Evolutionary conservation across 1,140 invertebrate genomes (phyloP).

Genomic region (Drosophila sproati): DNA sequence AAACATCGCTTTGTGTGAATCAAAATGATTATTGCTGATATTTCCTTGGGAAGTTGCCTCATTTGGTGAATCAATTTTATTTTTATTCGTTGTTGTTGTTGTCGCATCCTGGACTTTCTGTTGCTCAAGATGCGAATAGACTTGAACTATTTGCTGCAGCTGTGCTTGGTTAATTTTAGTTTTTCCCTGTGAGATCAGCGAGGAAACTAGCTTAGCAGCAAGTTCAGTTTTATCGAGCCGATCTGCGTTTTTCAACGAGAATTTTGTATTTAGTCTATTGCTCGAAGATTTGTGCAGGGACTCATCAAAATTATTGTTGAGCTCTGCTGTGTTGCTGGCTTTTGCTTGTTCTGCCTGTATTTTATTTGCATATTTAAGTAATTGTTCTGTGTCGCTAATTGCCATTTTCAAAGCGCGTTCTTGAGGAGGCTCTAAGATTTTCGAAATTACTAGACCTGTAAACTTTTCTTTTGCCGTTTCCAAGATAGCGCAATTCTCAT

Average conservation of each 20-base stretch:
- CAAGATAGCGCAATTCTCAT: constrained; percentile 65
- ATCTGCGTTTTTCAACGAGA: constrained; percentile 15
- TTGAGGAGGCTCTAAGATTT: constrained; percentile 63
- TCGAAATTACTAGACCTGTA: constrained; percentile 68
- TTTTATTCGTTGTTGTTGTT: neutral
- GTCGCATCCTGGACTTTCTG: constrained; percentile 52
- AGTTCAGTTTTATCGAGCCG: constrained; percentile 62
- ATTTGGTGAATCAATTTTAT: neutral
- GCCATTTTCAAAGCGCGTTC: constrained; percentile 65
- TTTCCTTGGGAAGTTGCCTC: neutral
- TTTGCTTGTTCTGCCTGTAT: neutral
- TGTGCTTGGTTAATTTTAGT: constrained; percentile 67
- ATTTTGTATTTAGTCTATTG: neutral
- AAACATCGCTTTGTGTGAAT: neutral
- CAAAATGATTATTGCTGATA: neutral
- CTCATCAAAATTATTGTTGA: neutral
- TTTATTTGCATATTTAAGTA: constrained; percentile 47
- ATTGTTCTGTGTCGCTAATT: constrained; percentile 52
- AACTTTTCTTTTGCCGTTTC: constrained; percentile 77
- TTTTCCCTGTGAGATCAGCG: constrained; percentile 74
- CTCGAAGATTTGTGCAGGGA: neutral
- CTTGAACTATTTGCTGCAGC: constrained; percentile 70
- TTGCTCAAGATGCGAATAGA: constrained; percentile 66
- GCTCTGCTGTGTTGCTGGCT: neutral
- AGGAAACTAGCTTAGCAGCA: constrained; percentile 64